Base-by-base conservation (phyloP, 2,797 vertebrate species). In the Catostomus latipinnis region DNA sequence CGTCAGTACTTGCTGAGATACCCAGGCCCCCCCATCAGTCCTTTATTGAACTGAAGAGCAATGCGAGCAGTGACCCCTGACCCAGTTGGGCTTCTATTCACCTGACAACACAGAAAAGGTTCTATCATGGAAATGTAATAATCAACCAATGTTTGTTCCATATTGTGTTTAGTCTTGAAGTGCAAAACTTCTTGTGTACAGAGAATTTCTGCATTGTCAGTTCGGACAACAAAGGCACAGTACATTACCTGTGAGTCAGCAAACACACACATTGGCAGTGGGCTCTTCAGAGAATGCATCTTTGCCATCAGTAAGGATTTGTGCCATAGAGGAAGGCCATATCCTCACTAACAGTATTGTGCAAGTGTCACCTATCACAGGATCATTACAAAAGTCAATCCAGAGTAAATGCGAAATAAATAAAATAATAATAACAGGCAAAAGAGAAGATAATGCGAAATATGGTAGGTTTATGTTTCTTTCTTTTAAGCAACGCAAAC, bases 61-160 rank as follows among this genome's bases (percentile, higher is more conserved):
- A 99, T 93, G 62, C 97, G 95, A 53, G 97, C 97, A 0, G 97
- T 98, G 71, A 99, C 97, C 1, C 97, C 98, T 0, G 97, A 99
- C 13, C 97, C 97, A 0, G 96, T 97, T 0, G 98, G 97, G 81
- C 98, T 98, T 74, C 97, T 92, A 87, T 99, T 97, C 81, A 99
- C 96, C 98, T 99, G 78, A 34, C 12, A 54, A 65, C 10, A 1
- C 12, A 1, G 62, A 58, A 12, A 57, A 56, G 56, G 9, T 43
- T 74, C 18, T n/a, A 45, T 67, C 45, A 76, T 11, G 54, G 1
- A 62, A 5, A 13, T 48, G 50, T 8, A 16, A 58, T 52, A 83
- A 12, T 50, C 6, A 48, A 0, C 22, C 5, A 14, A 22, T 22
- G 22, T n/a, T 11, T 1, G 53, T 63, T 6, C n/a, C 1, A 34